Percentiles rank a stretch among this genome's conserved stretches.
phyloP scores from a whole-genome alignment of 2,797 vertebrate species.

The Limosa lapponica region DNA sequence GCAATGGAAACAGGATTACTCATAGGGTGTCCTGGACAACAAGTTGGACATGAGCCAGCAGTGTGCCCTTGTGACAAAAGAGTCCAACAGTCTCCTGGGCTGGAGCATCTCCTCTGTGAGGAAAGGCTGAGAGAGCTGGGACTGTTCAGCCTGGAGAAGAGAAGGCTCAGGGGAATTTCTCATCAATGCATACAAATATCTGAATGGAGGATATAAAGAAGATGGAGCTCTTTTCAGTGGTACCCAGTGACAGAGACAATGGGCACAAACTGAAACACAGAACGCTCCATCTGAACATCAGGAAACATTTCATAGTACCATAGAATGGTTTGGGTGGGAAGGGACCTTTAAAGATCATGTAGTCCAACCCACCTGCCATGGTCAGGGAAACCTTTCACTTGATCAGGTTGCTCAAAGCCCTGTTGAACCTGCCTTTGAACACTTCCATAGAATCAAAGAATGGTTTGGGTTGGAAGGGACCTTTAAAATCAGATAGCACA shows the following conservation, averaged over 20 bases:
- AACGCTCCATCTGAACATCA: not conserved
- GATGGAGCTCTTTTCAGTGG: not conserved
- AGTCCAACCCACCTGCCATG: not conserved
- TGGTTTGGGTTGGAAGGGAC: not conserved
- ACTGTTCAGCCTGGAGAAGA: not conserved
- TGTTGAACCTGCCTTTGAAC: not conserved
- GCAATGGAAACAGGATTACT: not conserved
- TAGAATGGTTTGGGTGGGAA: not conserved
- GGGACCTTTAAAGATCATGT: not conserved
- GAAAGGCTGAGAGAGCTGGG: not conserved
- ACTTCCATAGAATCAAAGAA: not conserved
- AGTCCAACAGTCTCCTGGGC: not conserved
- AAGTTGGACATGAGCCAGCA: not conserved
- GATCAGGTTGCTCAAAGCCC: not conserved
- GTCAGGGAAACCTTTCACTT: not conserved
- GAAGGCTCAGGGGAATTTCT: rapidly evolving
- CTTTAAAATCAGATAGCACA: not conserved
- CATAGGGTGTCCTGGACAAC: not conserved
- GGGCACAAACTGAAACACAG: not conserved
- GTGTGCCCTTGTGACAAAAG: not conserved
- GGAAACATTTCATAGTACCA: not conserved
- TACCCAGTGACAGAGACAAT: not conserved
- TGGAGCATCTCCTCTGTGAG: not conserved
- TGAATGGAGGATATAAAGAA: not conserved
- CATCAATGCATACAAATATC: not conserved